Evolutionary conservation across 92 coral and sea anemone genomes (phyloP).

Genomic region (Parazoanthus swiftii): DNA sequence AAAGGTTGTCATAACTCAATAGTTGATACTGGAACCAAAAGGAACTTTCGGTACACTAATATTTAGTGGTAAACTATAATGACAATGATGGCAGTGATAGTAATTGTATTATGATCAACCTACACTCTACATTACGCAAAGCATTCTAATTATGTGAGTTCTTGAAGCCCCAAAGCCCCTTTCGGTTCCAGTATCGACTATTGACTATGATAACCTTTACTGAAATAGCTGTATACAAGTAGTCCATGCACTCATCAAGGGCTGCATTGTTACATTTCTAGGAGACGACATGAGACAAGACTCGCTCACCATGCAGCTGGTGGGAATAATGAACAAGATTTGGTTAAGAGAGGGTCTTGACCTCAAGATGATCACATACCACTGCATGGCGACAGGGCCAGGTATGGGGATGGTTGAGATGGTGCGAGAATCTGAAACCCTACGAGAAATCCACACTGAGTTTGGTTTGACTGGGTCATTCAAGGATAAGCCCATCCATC

Average conservation of each 20-base stretch:
- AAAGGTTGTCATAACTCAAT: no score
- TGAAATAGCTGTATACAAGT: neutral
- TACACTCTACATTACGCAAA: no score
- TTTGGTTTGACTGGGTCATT: slow-evolving; percentile 94
- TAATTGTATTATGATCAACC: no score
- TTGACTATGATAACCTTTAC: no score
- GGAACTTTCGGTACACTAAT: no score
- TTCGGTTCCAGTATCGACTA: no score
- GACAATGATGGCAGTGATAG: no score
- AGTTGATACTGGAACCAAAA: no score
- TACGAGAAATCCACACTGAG: slow-evolving; percentile 97
- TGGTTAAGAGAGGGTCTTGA: slow-evolving; percentile 98
- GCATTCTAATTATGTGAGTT: no score
- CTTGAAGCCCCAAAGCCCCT: no score
- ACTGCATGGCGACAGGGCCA: slow-evolving; percentile 93
- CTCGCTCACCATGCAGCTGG: slow-evolving; percentile 93
- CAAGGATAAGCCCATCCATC: slow-evolving; percentile 91
- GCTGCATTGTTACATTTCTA: neutral
- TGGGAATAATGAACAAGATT: slow-evolving; percentile 96
- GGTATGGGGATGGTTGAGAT: slow-evolving; percentile 98
- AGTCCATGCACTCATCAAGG: neutral
- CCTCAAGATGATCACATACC: slow-evolving; percentile 93
- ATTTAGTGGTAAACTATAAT: no score
- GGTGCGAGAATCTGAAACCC: slow-evolving; percentile 79
- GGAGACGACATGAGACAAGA: slow-evolving; percentile 98